phyloP scores from a whole-genome alignment of 2,888 invertebrate genomes.

The Spilarctia lutea region DNA sequence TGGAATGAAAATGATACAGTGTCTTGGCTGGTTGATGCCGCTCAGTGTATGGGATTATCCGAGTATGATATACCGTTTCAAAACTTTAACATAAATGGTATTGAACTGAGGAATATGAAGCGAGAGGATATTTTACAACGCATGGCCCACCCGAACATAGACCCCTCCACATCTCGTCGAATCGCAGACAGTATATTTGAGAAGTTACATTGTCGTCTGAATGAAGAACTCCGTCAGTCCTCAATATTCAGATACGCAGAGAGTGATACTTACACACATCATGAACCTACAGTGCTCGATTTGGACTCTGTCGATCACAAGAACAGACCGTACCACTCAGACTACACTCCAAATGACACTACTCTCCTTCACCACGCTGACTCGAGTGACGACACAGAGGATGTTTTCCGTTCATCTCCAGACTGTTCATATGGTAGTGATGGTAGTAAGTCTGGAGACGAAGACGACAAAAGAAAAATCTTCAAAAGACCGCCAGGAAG shows the following conservation, averaged over 20 bases:
- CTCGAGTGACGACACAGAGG: constrained; percentile 80
- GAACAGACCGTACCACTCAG: constrained; percentile 67
- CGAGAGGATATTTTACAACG: constrained; percentile 74
- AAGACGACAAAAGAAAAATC: constrained; percentile 79
- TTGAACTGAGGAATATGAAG: constrained; percentile 71
- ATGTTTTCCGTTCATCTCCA: constrained; percentile 74
- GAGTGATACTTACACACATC: constrained; percentile 67
- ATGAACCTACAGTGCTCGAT: constrained; percentile 73
- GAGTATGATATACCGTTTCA: constrained; percentile 78
- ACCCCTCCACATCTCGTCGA: constrained; percentile 63
- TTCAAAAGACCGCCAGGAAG: constrained; percentile 86
- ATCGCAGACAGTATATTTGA: constrained; percentile 75
- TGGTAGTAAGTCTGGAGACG: constrained; percentile 79
- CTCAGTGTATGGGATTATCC: constrained; percentile 69
- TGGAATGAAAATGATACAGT: constrained; percentile 87
- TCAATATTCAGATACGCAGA: constrained; percentile 75
- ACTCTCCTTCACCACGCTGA: constrained; percentile 66
- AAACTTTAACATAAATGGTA: constrained; percentile 77
- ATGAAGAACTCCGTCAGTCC: constrained; percentile 70
- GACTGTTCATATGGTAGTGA: constrained; percentile 79
- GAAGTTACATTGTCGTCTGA: constrained; percentile 71
- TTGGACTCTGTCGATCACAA: constrained; percentile 75
- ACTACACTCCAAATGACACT: constrained; percentile 73
- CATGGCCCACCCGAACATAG: constrained; percentile 70
- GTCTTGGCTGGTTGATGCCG: constrained; percentile 83